A percentile compares a stretch with the other conserved stretches of the same genome.
phyloP scores from a whole-genome alignment of 2,113 vertebrate genomes.

The Psilopogon haemacephalus region DNA sequence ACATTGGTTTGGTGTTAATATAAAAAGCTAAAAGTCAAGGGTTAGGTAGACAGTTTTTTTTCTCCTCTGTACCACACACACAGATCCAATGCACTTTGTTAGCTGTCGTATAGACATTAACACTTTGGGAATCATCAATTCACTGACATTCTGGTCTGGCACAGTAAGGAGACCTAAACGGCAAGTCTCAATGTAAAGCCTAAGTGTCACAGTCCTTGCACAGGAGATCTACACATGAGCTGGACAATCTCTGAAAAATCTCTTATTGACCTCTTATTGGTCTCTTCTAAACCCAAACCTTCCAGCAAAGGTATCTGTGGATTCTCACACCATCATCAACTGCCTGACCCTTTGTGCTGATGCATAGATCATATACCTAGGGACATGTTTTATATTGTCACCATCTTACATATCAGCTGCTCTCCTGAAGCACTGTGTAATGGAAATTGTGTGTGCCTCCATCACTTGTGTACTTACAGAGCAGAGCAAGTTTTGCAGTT shows the following conservation, averaged over 20 bases:
- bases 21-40: neutral
- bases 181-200: neutral
- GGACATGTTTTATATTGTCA: neutral
- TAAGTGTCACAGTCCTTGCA: neutral
- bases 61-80: neutral
- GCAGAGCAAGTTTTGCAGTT: neutral
- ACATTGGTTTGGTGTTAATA: neutral
- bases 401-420: accelerated
- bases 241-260: neutral
- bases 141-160: neutral
- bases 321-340: too few relatives aligned
- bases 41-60: neutral
- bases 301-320: neutral
- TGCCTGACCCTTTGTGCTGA: neutral
- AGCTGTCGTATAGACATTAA: too few relatives aligned
- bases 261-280: accelerated
- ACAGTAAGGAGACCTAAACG: neutral
- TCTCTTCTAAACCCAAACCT: too few relatives aligned
- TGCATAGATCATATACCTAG: neutral
- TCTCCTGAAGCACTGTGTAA: accelerated
- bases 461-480: neutral
- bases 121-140: accelerated
- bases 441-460: accelerated
- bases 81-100: neutral
- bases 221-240: too few relatives aligned